Conservation (phyloP, 2,888 invertebrate species). For the Neelides folsomi region DNA sequence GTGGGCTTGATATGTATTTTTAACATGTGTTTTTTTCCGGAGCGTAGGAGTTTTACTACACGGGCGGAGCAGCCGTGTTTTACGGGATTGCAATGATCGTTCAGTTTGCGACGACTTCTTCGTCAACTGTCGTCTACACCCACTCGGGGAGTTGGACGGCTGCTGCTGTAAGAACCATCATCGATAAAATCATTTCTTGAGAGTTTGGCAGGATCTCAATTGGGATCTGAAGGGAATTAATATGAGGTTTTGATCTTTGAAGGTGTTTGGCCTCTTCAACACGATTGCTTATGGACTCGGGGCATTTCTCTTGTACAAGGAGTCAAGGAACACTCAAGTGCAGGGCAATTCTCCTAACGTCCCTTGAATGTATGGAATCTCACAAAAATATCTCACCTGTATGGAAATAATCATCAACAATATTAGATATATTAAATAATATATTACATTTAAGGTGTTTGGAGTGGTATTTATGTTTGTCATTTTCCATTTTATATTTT, state of each 20-base stretch:
- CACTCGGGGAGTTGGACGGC: constrained; percentile 45
- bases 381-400: too few species aligned
- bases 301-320: constrained; percentile 53
- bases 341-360: constrained; percentile 12
- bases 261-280: constrained; percentile 73
- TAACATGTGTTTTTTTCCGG: constrained; percentile 36
- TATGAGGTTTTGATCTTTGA: constrained; percentile 33
- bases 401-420: too few species aligned
- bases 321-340: constrained; percentile 11
- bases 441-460: too few species aligned
- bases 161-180: constrained; percentile 53
- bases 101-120: constrained; percentile 46
- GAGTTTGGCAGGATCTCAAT: background rate
- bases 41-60: constrained; percentile 65
- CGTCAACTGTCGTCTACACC: constrained; percentile 30
- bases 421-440: too few species aligned
- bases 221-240: background rate
- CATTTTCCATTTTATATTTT: too few species aligned
- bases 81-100: constrained; percentile 70
- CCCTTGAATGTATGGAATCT: constrained; percentile 7
- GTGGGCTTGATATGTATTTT: background rate
- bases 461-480: too few species aligned
- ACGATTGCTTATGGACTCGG: constrained; percentile 63
- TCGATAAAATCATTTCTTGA: background rate
- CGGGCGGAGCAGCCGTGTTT: constrained; percentile 52